Evolutionary conservation across 2,797 vertebrate species (phyloP).

Genomic region (Anguilla pacifica): DNA sequence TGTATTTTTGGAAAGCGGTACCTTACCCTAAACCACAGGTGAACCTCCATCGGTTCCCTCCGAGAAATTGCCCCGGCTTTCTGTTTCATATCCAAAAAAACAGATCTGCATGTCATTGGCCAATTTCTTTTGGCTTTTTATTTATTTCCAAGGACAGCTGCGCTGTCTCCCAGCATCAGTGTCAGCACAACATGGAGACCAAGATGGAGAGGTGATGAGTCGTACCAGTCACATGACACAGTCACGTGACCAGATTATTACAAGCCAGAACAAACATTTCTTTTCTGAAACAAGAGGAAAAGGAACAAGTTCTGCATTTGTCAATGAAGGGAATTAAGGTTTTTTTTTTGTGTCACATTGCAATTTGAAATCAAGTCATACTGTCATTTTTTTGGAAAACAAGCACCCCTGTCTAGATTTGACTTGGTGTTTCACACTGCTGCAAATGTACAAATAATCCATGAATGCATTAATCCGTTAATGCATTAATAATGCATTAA

Average conservation of each 20-base stretch:
- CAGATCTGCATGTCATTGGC: not conserved
- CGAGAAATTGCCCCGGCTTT: not conserved
- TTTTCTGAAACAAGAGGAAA: not conserved
- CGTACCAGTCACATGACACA: not conserved
- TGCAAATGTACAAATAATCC: too few relatives aligned
- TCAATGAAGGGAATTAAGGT: not conserved
- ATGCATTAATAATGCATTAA: too few relatives aligned
- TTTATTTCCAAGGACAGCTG: slow-evolving; percentile 34
- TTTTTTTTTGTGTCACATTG: not conserved
- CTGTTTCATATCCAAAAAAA: not conserved
- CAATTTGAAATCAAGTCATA: not conserved
- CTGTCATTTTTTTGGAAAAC: not conserved
- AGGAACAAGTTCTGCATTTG: not conserved
- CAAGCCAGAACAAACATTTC: not conserved
- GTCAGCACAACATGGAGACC: not conserved
- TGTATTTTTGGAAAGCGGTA: not conserved
- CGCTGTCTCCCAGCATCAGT: not conserved
- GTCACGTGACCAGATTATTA: not conserved
- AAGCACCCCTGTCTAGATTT: not conserved
- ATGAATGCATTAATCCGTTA: too few relatives aligned
- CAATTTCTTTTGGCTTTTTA: not conserved
- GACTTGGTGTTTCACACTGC: not conserved
- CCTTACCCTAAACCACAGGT: not conserved
- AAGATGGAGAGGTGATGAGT: not conserved
- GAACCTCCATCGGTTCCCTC: not conserved